Base-by-base conservation (phyloP, 2,113 vertebrate genomes). In the Eublepharis macularius region DNA sequence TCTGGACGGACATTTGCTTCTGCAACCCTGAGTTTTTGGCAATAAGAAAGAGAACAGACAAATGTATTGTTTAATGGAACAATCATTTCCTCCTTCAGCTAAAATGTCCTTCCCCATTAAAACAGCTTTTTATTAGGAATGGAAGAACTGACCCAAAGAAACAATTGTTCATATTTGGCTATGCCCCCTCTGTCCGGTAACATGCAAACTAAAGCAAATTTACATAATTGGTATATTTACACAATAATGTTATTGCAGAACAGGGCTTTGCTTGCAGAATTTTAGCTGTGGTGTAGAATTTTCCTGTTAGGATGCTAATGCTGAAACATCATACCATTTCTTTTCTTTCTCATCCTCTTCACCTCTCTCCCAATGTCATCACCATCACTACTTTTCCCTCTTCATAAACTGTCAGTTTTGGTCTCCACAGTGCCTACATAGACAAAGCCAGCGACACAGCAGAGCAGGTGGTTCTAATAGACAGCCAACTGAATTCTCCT, bases 381-480 rank as follows among this genome's bases (percentile, higher is more conserved):
- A 63, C 60, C 26, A 63, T 26, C 60, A 63, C 60, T 63, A 29
- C 57, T 36, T 83, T 83, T 32, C 34, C 43, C 54, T 76, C 49
- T 4, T 7, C 21, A 24, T 57, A 43, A 76, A 43, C 14, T 1
- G 85, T 83, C 4, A 0, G 45, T 76, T 24, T 88, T 82, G 92
- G 70, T 89, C 74, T 92, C 86, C n/a, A 63, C 95, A 98, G 99
- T 0, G 98, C 98, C 84, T 98, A 97, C 95, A 98, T 99, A 92
- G 98, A 99, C 97, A 98, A 98, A 90, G 99, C 98, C 74, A 98
- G 96, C 0, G 97, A 99, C 92, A 96, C 97, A 0, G 96, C 97
- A 0, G 96, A 98, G 92, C 98, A 99, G 93, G 93, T 97, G 87
- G 97, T 96, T 6, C 94, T 99, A 82, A 97, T 99, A 14, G 98